Base-by-base conservation (phyloP, 2,888 invertebrate genomes). In the Caenorhabditis sulstoni region DNA sequence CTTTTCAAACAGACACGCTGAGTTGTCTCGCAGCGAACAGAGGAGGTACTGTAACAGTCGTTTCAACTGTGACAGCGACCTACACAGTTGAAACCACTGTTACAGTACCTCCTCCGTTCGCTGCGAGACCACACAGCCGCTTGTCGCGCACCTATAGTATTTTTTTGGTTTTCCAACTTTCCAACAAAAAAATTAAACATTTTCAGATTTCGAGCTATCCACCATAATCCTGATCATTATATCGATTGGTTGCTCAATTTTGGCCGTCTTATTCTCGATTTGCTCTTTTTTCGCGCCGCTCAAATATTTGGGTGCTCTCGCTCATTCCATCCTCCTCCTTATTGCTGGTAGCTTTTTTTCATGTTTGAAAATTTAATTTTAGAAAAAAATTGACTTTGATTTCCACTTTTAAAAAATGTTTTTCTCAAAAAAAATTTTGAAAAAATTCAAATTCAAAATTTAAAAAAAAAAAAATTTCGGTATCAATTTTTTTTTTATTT, bases 141-240 rank as follows among this genome's bases (percentile, higher is more conserved):
- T n/a, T n/a, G n/a, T n/a, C n/a, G n/a, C n/a, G n/a, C n/a, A n/a
- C n/a, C n/a, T n/a, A n/a, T n/a, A n/a, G n/a, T n/a, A n/a, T n/a
- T n/a, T n/a, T n/a, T n/a, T n/a, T n/a, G n/a, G n/a, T n/a, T n/a
- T n/a, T n/a, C n/a, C n/a, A n/a, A n/a, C n/a, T 29, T 29, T 29
- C 29, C 29, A 29, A 29, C 14, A n/a, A 12, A n/a, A 23, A 29
- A 52, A 62, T 16, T 20, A 14, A 41, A 14, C 4, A 41, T 11
- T 74, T 83, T 20, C 65, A 84, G 86, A 82, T n/a, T 86, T 84
- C 64, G 86, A 86, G 57, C 55, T 85, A 44, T 79, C 83, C 1
- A 79, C 86, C 0, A 65, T 86, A 12, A 81, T 86, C 18, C 70
- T 86, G 9, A 65, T 85, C 0, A 65, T 71, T 12, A 50, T 67